Percentiles rank a stretch among this genome's conserved stretches.
These are phyloP conservation scores for Triplophysa tibetana DNA, from an alignment of 2,113 vertebrate genomes.

Conservation along the genomic window DNA sequence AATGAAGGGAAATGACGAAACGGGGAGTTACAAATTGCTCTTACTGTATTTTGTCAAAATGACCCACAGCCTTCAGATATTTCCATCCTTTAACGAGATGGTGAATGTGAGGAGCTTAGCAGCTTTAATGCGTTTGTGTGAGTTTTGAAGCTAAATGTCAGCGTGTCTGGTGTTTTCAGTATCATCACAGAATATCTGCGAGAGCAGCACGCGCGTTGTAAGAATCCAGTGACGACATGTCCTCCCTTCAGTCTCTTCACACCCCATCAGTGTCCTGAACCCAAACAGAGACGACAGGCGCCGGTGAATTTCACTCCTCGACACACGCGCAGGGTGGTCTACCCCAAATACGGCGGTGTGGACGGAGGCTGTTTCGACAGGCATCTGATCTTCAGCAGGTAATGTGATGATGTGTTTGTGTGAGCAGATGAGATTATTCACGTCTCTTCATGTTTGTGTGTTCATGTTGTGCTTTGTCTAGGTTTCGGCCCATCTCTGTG, in stretches of 20 bases:
- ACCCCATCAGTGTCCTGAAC: constrained; percentile 97
- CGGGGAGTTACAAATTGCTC: too few relatives aligned
- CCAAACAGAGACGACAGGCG: constrained; percentile 97
- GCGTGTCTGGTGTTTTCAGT: constrained; percentile 59
- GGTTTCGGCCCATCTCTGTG: constrained; percentile 97
- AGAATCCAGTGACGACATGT: constrained; percentile 98
- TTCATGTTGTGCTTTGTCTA: constrained; percentile 54
- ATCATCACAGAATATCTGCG: constrained; percentile 99
- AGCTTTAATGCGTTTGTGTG: too few relatives aligned
- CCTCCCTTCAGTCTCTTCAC: constrained; percentile 99
- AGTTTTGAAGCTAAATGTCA: neutral
- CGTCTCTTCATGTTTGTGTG: neutral
- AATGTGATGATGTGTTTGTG: constrained; percentile 14
- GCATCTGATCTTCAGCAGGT: constrained; percentile 99
- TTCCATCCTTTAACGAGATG: too few relatives aligned
- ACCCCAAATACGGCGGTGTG: constrained; percentile 96
- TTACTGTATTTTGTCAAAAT: too few relatives aligned
- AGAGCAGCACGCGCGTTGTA: constrained; percentile 98
- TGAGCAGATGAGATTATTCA: too few relatives aligned
- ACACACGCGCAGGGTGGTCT: constrained; percentile 88
- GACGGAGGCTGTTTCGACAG: constrained; percentile 98
- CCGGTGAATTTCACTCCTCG: constrained; percentile 96
- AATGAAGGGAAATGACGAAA: too few relatives aligned
- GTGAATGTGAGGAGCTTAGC: too few relatives aligned
- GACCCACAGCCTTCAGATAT: too few relatives aligned